Conservation (phyloP, 2,113 vertebrate genomes). For the Sapajus apella region DNA sequence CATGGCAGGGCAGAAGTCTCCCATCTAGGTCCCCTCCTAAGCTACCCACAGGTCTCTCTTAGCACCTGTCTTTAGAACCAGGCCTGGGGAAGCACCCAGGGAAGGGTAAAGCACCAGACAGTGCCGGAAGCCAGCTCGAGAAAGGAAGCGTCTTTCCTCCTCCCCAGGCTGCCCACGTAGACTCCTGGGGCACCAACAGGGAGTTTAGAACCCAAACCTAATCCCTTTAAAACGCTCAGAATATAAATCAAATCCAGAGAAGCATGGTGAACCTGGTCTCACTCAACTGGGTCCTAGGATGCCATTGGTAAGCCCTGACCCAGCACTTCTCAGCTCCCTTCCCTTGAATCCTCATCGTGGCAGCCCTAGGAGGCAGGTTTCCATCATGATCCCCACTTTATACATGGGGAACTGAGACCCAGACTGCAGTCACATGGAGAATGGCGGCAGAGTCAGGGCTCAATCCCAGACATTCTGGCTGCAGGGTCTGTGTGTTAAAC, state of each 20-base stretch:
- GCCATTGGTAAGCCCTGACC: too few relatives aligned
- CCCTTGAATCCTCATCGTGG: rapidly evolving
- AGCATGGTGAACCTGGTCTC: not conserved
- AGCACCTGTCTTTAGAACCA: not conserved
- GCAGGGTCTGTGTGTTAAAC: rapidly evolving
- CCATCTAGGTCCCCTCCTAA: not conserved
- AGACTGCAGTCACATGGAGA: not conserved
- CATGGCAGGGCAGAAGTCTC: not conserved
- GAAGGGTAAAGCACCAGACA: not conserved
- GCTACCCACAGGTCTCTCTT: not conserved
- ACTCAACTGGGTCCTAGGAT: not conserved
- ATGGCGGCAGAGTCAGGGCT: not conserved
- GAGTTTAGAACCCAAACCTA: not conserved
- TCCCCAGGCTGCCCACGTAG: not conserved
- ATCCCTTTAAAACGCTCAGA: not conserved
- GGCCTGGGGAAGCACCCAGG: too few relatives aligned
- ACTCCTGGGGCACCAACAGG: not conserved
- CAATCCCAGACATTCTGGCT: too few relatives aligned
- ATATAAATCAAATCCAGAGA: too few relatives aligned
- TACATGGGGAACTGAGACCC: not conserved
- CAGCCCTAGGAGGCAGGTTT: not conserved
- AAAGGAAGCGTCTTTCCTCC: not conserved
- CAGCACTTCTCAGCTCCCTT: rapidly evolving
- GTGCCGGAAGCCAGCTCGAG: not conserved
- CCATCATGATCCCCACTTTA: not conserved